phyloP scores from a whole-genome alignment of 37 sponge, comb jelly and placozoan genomes.

The Axinella damicornis region DNA sequence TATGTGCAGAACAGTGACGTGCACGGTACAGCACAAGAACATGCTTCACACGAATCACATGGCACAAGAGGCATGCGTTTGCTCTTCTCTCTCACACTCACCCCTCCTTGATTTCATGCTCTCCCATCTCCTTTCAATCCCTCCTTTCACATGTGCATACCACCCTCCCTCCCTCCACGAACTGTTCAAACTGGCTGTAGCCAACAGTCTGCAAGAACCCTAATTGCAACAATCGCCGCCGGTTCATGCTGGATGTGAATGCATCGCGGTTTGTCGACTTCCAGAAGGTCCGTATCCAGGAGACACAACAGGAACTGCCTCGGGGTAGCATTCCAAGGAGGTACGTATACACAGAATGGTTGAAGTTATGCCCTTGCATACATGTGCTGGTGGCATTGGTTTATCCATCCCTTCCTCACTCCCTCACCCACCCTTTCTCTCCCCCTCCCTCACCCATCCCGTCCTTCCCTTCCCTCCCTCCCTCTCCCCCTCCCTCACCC shows the following conservation, averaged over 20 bases:
- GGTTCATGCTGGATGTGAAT: conserved; percentile 91
- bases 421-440: too few species aligned
- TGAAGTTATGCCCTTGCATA: background rate
- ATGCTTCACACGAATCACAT: too few species aligned
- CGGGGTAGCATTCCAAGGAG: conserved; percentile 95
- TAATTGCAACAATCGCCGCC: conserved; percentile 85
- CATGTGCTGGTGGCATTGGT: background rate
- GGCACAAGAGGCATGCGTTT: too few species aligned
- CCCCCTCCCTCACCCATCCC: too few species aligned
- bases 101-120: too few species aligned
- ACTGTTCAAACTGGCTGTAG: conserved; percentile 27
- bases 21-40: too few species aligned
- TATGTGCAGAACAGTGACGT: too few species aligned
- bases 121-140: too few species aligned
- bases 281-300: conserved; percentile 99
- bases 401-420: background rate
- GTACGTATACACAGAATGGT: conserved; percentile 25
- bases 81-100: too few species aligned
- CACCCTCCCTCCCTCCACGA: background rate
- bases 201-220: conserved; percentile 95
- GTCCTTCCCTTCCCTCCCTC: background rate
- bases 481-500: background rate
- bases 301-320: conserved; percentile 97
- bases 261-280: conserved; percentile 96
- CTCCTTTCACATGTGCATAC: too few species aligned